Evolutionary conservation across 2,888 invertebrate genomes (phyloP), one percentile per base, ranked within the genome.

Genomic region (Drosophila mercatorum): DNA sequence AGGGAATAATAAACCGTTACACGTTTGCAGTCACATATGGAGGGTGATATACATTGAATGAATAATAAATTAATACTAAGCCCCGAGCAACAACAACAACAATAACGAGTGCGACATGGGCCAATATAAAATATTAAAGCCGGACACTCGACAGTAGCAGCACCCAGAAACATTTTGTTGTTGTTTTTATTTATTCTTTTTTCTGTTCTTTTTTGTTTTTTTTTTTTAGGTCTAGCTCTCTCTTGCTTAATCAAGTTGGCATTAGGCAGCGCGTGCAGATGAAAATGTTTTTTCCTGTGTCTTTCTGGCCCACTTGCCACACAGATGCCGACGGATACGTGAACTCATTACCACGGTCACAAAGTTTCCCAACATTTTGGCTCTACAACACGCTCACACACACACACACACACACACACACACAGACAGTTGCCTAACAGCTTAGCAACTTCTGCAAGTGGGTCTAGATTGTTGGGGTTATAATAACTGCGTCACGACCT

Each of bases 1-100:
- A 34, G 43, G 47, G 28, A 79, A 79, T 72, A 83, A 78, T 70
- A 74, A 81, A 71, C 60, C 71, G 70, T 83, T 74, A 76, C 61
- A 78, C 62, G 70, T 75, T 71, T 65, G 60, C 74, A 68, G 81
- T 60, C 66, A 77, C 71, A 73, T 72, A 73, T 70, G 67, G 44
- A 43, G 52, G 57, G 63, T 69, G 31, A 75, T 78, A 72, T 59
- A 83, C 78, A 78, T 70, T 75, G 78, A 70, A 83, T 85, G 78
- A 89, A 89, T 85, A 84, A 88, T 89, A 75, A 72, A 85, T 84
- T 72, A 80, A 82, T 84, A 68, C 80, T 61, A 68, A 51, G 61
- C 34, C 46, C 47, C 40, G 10, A 43, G 12, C 44, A 51, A 22
- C 72, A 68, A 44, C 44, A 58, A 60, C 26, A 51, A 2, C 52